Conservation (phyloP, 2,113 vertebrate genomes). For the Ceyx melanurus region DNA sequence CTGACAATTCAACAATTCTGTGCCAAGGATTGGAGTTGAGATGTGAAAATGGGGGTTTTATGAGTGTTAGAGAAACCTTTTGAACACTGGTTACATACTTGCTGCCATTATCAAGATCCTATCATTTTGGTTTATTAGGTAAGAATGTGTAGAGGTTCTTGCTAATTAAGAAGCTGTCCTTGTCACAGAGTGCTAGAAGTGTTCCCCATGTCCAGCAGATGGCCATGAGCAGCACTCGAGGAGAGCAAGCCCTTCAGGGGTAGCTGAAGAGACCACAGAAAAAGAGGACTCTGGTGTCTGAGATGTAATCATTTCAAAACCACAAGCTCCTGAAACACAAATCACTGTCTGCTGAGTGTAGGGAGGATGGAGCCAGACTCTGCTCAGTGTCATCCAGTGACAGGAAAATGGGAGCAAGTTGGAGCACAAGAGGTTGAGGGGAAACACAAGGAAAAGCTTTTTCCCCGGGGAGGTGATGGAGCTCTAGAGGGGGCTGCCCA, state of each 20-base stretch:
- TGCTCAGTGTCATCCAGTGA: too few species aligned
- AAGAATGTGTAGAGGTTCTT: background rate
- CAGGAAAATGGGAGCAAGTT: too few species aligned
- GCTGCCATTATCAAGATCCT: background rate
- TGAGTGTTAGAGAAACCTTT: background rate
- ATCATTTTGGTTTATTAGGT: background rate
- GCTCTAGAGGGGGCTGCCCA: too few species aligned
- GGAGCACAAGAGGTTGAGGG: too few species aligned
- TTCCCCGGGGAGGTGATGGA: too few species aligned
- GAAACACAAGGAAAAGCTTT: too few species aligned
- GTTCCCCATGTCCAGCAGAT: background rate
- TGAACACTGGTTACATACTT: background rate
- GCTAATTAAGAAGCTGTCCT: background rate
- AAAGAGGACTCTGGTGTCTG: background rate
- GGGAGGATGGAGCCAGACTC: too few species aligned
- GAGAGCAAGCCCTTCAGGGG: background rate
- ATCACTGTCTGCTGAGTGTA: background rate
- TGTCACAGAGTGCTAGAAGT: background rate
- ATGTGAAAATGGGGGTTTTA: background rate
- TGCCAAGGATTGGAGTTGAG: background rate
- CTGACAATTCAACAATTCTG: background rate
- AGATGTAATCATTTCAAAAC: background rate
- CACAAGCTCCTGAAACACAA: slow-evolving; percentile 9
- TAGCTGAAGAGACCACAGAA: background rate
- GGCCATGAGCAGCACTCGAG: background rate